Conservation (phyloP, 2,888 invertebrate genomes). For the Lasioglossum malachurum region DNA sequence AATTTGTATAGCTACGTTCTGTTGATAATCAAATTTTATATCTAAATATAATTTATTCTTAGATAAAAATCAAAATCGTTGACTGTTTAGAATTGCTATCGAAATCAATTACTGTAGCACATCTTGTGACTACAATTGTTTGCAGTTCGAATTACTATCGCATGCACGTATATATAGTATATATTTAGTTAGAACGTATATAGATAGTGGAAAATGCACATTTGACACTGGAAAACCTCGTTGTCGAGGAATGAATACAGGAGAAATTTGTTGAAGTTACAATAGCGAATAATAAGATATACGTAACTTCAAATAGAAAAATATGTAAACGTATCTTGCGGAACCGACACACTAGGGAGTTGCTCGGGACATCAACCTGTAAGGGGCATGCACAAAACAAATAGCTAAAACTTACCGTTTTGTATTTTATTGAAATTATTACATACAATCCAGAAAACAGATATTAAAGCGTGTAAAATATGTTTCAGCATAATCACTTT, state of each 20-base stretch:
- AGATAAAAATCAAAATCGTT: not conserved
- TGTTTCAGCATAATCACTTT: not conserved
- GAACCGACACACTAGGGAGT: not conserved
- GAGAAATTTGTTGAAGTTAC: not conserved
- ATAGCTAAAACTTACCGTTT: not conserved
- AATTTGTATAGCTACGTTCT: not conserved
- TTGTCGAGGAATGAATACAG: not conserved
- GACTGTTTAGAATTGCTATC: not conserved
- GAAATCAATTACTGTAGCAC: not conserved
- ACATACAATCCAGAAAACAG: not conserved
- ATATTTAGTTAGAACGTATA: not conserved
- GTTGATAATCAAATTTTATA: not conserved
- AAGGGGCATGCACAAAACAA: not conserved
- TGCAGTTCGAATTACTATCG: slow-evolving; percentile 17
- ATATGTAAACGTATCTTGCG: not conserved
- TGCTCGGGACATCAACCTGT: slow-evolving; percentile 5
- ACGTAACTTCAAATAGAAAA: not conserved
- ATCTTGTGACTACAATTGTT: not conserved
- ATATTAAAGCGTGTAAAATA: not conserved
- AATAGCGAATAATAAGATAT: not conserved
- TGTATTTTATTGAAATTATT: not conserved
- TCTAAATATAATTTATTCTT: not conserved
- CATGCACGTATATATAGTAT: not conserved
- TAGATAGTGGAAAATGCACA: not conserved
- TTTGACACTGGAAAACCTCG: not conserved